Conservation (phyloP, 2,797 vertebrate species). For the Mus minutoides region DNA sequence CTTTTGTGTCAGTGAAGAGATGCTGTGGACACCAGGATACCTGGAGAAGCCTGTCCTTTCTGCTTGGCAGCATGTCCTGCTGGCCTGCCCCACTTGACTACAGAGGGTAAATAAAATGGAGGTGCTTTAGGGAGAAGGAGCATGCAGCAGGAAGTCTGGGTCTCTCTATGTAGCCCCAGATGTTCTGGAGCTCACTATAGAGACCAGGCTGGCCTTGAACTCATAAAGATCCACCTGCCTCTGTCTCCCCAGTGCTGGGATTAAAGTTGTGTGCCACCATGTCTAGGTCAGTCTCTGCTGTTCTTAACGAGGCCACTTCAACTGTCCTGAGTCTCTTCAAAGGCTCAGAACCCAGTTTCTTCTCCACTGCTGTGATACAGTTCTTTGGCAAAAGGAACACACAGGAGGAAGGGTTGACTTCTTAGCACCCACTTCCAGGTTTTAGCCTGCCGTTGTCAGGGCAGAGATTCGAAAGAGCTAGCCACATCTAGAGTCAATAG, state of each 20-base stretch:
- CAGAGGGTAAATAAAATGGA: background rate
- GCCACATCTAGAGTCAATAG: background rate
- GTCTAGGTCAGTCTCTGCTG: background rate
- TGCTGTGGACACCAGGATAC: too few relatives aligned
- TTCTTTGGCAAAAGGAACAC: background rate
- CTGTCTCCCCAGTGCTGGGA: background rate
- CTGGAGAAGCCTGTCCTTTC: background rate
- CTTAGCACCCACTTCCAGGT: background rate
- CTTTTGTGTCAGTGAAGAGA: background rate
- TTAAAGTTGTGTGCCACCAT: background rate
- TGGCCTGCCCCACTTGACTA: background rate
- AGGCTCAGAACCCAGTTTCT: background rate
- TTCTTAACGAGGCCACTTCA: background rate
- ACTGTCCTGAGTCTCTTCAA: background rate
- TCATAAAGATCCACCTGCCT: background rate
- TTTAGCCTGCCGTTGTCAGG: background rate
- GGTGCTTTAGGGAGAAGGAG: background rate
- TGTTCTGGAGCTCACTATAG: background rate
- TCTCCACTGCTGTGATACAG: background rate
- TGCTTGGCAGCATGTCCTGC: too few relatives aligned
- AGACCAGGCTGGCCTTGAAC: background rate
- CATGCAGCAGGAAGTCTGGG: background rate
- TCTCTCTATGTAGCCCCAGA: background rate
- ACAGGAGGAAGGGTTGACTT: background rate
- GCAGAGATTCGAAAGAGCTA: background rate